Percentiles rank a stretch among this genome's conserved stretches.
Conservation (phyloP, 2,888 invertebrate species). For the Lampropteryx suffumata region DNA sequence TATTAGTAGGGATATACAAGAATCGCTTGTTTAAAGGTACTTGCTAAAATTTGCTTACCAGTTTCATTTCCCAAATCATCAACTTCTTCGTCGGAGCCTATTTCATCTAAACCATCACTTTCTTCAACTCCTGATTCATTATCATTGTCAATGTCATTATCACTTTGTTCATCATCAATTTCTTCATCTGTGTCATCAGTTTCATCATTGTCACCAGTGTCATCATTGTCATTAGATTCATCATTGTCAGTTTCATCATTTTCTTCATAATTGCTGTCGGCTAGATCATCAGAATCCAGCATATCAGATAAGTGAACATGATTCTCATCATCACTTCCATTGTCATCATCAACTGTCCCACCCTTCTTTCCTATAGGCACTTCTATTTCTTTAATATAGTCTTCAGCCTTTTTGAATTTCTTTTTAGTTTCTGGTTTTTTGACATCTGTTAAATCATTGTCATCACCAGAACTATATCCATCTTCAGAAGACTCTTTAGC, state of each 20-base stretch:
- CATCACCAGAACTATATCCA: slow-evolving; percentile 64
- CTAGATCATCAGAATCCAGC: slow-evolving; percentile 64
- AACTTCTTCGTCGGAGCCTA: slow-evolving; percentile 29
- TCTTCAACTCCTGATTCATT: slow-evolving; percentile 28
- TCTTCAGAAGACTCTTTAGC: slow-evolving; percentile 67
- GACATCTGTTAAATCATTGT: slow-evolving; percentile 25
- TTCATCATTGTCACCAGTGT: slow-evolving; percentile 37
- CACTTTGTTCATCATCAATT: slow-evolving; percentile 12
- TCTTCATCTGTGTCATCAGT: slow-evolving; percentile 17
- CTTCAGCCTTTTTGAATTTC: slow-evolving; percentile 40
- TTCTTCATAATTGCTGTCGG: slow-evolving; percentile 44
- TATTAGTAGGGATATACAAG: too few relatives aligned
- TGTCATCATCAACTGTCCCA: slow-evolving; percentile 60
- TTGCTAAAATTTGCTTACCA: slow-evolving; percentile 22
- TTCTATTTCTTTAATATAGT: slow-evolving; percentile 65
- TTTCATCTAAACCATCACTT: slow-evolving; percentile 29
- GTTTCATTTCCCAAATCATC: slow-evolving; percentile 49
- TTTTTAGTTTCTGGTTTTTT: slow-evolving; percentile 8
- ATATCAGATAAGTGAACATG: slow-evolving; percentile 69
- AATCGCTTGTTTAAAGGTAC: too few relatives aligned
- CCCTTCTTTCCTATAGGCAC: slow-evolving; percentile 60
- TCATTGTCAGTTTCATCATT: slow-evolving; percentile 31
- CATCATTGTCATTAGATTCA: slow-evolving; percentile 34
- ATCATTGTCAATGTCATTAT: slow-evolving; percentile 16
- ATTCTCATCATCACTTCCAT: slow-evolving; percentile 66